Conservation (phyloP, 2,113 vertebrate species). For the Callipepla squamata region DNA sequence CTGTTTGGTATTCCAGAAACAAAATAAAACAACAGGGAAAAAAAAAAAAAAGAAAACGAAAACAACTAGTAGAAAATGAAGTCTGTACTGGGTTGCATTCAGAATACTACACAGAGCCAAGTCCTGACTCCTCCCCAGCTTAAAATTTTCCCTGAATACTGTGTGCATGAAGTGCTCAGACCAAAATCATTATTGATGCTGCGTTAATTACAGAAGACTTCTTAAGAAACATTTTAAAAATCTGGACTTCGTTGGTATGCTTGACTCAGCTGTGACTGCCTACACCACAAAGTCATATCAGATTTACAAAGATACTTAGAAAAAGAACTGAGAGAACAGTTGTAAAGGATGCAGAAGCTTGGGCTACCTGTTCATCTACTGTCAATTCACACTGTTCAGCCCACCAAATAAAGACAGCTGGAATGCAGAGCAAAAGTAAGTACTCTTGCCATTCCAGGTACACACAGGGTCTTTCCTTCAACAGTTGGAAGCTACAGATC, state of each 20-base stretch:
- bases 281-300: background rate
- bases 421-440: background rate
- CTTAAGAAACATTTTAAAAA: background rate
- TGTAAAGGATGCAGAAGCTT: background rate
- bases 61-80: background rate
- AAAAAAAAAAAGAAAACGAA: background rate
- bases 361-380: background rate
- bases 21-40: background rate
- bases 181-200: background rate
- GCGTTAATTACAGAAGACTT: background rate
- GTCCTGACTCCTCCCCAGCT: background rate
- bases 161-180: background rate
- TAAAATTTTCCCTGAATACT: background rate
- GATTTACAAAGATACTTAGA: background rate
- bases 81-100: background rate
- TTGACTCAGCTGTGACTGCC: background rate
- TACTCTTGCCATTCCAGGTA: background rate
- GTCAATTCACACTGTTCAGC: background rate
- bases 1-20: constrained; percentile 25
- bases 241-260: background rate
- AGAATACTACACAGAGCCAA: background rate
- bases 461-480: background rate
- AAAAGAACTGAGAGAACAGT: background rate
- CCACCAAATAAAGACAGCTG: background rate
- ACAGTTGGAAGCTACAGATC: background rate